Conservation (phyloP, 1,140 invertebrate genomes). For the Aphaenogaster rudis region DNA sequence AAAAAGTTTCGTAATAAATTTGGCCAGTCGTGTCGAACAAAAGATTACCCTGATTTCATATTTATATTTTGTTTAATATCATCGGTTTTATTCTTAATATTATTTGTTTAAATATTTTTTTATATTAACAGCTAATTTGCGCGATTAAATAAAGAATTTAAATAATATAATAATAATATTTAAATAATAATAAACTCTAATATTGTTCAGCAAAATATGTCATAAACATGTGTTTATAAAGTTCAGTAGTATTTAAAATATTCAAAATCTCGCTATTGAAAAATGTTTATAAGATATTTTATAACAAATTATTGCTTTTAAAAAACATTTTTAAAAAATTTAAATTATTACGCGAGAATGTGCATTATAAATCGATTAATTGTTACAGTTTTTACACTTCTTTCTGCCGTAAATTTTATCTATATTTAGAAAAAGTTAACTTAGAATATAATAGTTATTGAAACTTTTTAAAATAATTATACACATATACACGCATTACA, state of each 20-base stretch:
- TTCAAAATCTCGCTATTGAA: background rate
- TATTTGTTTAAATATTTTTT: no score
- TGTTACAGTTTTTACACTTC: background rate
- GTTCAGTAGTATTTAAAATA: background rate
- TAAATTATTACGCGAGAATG: constrained; percentile 5
- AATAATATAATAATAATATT: background rate
- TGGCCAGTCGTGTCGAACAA: no score
- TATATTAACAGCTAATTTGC: background rate
- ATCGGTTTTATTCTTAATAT: no score
- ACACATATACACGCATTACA: background rate
- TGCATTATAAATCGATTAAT: background rate
- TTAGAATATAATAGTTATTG: background rate
- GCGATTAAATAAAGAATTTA: background rate
- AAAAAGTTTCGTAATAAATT: no score
- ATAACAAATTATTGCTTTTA: background rate
- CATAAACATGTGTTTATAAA: background rate
- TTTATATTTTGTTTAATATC: no score
- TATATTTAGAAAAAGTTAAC: background rate
- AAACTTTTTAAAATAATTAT: background rate
- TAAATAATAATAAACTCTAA: background rate
- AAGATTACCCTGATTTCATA: no score
- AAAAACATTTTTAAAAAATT: constrained; percentile 11
- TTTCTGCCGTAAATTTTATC: background rate
- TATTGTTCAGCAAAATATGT: background rate
- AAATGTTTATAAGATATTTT: constrained; percentile 17